A percentile compares a stretch with the other conserved stretches of the same genome.
Conservation (phyloP, 2,888 invertebrate species). For the Trichacis sp. region DNA sequence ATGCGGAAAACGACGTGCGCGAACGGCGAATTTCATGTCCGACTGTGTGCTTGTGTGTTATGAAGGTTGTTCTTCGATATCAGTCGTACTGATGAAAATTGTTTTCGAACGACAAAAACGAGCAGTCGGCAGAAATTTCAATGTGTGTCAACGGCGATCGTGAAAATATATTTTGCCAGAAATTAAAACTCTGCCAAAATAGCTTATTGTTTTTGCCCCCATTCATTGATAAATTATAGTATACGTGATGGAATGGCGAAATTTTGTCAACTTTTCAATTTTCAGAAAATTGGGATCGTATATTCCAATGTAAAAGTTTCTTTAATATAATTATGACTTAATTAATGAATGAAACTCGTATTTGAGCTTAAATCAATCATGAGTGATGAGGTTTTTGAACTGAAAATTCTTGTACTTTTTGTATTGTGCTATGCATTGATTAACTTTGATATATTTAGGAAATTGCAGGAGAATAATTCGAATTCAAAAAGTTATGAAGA, state of each 20-base stretch:
- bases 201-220: no score
- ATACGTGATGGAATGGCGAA: not conserved
- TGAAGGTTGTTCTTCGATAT: conserved; percentile 7
- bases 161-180: no score
- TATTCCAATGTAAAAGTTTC: conserved; percentile 6
- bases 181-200: no score
- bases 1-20: not conserved
- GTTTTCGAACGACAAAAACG: conserved; percentile 11
- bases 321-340: no score
- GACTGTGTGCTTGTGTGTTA: conserved; percentile 2
- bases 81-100: conserved; percentile 24
- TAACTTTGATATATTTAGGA: no score
- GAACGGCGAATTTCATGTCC: conserved; percentile 5
- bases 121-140: conserved; percentile 6
- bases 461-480: no score
- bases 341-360: no score
- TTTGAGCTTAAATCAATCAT: no score
- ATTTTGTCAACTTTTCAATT: conserved; percentile 2
- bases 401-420: no score
- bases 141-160: not conserved
- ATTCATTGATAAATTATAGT: not conserved
- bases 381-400: no score
- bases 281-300: conserved; percentile 11
- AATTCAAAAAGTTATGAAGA: no score
- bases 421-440: no score